phyloP scores from a whole-genome alignment of 2,113 vertebrate species.

The Ellobius talpinus region DNA sequence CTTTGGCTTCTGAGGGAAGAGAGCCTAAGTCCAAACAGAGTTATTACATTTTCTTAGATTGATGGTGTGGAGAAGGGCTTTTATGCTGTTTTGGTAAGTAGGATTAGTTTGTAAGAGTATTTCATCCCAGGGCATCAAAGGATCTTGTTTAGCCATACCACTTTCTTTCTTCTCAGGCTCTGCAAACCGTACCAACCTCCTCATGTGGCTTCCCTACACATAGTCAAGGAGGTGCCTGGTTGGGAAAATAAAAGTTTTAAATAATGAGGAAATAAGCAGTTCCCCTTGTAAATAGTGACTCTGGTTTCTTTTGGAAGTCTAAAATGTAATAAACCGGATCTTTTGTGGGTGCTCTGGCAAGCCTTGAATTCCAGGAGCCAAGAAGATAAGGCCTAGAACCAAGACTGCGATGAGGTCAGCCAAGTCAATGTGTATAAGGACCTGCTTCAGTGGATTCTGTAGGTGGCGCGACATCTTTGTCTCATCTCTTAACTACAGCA shows the following conservation, averaged over 20 bases:
- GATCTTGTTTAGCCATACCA: not conserved
- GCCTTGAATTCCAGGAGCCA: not conserved
- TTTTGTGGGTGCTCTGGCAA: constrained; percentile 26
- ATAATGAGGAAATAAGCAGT: constrained; percentile 23
- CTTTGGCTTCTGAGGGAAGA: not conserved
- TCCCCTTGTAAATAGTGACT: constrained; percentile 16
- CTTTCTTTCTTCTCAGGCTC: not conserved
- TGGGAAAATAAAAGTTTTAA: constrained; percentile 25
- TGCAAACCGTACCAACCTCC: not conserved
- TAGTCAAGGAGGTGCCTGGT: not conserved
- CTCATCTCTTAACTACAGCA: not conserved
- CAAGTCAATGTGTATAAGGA: not conserved
- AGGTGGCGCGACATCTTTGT: not conserved
- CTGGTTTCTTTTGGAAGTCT: not conserved
- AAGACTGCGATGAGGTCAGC: not conserved
- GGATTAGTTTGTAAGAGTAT: not conserved
- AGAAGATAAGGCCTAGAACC: not conserved
- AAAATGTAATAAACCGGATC: constrained; percentile 42
- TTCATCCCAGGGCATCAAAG: not conserved
- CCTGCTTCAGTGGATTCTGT: not conserved
- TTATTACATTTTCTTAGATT: not conserved
- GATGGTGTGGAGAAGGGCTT: not conserved
- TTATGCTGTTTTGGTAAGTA: not conserved
- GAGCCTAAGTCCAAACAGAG: not conserved
- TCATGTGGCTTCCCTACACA: not conserved